Conservation (phyloP, 35 echinoderm and acorn worm species). For the Nesometra sesokonis region DNA sequence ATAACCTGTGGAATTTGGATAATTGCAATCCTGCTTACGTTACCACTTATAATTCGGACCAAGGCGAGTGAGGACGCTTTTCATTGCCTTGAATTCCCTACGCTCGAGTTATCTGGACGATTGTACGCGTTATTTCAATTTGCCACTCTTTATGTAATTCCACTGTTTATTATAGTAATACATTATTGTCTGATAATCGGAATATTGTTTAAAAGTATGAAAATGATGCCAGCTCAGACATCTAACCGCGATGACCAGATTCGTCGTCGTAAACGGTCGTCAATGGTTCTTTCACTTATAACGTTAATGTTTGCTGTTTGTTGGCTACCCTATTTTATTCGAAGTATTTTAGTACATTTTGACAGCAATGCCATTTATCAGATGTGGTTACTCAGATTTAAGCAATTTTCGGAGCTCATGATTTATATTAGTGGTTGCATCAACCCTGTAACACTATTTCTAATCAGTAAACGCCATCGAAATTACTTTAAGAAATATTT, state of each 20-base stretch:
- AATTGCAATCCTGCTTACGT: neutral
- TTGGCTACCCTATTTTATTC: neutral
- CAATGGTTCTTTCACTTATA: neutral
- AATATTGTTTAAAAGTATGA: neutral
- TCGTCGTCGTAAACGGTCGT: neutral
- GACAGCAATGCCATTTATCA: neutral
- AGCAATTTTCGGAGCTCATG: neutral
- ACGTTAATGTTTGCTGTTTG: neutral
- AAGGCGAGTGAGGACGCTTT: neutral
- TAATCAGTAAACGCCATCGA: neutral
- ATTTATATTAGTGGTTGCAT: neutral
- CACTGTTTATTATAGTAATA: neutral
- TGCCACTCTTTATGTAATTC: neutral
- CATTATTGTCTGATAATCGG: neutral
- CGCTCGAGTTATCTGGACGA: neutral
- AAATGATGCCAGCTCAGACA: neutral
- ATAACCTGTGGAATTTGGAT: neutral
- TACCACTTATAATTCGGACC: neutral
- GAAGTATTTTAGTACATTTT: neutral
- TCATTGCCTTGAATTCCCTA: neutral
- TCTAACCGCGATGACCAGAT: neutral
- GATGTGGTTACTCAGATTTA: neutral
- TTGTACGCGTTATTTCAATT: neutral
- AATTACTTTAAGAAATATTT: neutral
- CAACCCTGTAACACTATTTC: neutral